Evolutionary conservation across 2,888 invertebrate species (phyloP).

Genomic region (Polyommatus icarus): DNA sequence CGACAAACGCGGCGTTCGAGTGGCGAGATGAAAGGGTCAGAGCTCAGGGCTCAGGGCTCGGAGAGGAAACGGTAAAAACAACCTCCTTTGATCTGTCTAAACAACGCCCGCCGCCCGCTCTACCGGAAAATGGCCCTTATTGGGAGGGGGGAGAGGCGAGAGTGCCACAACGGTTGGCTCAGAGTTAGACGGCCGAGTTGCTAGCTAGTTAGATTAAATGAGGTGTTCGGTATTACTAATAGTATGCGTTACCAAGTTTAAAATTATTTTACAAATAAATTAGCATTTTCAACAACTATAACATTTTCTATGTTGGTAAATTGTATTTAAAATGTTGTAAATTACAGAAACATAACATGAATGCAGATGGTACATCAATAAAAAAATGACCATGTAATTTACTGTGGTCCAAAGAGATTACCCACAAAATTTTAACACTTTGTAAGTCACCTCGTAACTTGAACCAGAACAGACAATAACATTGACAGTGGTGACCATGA

Average conservation of each 20-base stretch:
- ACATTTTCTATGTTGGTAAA: too few relatives aligned
- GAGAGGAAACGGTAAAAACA: slow-evolving; percentile 67
- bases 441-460: too few relatives aligned
- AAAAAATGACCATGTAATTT: too few relatives aligned
- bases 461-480: too few relatives aligned
- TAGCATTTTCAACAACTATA: background rate
- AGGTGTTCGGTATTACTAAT: background rate
- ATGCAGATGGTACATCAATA: too few relatives aligned
- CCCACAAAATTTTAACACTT: too few relatives aligned
- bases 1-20: slow-evolving; percentile 22
- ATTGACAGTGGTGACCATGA: background rate
- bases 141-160: slow-evolving; percentile 23
- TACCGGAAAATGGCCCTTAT: slow-evolving; percentile 24
- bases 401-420: too few relatives aligned
- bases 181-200: slow-evolving; percentile 27
- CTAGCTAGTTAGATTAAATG: background rate
- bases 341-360: too few relatives aligned
- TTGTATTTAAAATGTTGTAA: too few relatives aligned
- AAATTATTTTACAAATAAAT: background rate
- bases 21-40: slow-evolving; percentile 40
- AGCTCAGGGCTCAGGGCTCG: slow-evolving; percentile 33
- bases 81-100: slow-evolving; percentile 62
- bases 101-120: slow-evolving; percentile 32
- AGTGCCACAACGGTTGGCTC: slow-evolving; percentile 36
- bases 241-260: background rate